Evolutionary conservation across 2,113 vertebrate genomes (phyloP).

Genomic region (Falco punctatus): DNA sequence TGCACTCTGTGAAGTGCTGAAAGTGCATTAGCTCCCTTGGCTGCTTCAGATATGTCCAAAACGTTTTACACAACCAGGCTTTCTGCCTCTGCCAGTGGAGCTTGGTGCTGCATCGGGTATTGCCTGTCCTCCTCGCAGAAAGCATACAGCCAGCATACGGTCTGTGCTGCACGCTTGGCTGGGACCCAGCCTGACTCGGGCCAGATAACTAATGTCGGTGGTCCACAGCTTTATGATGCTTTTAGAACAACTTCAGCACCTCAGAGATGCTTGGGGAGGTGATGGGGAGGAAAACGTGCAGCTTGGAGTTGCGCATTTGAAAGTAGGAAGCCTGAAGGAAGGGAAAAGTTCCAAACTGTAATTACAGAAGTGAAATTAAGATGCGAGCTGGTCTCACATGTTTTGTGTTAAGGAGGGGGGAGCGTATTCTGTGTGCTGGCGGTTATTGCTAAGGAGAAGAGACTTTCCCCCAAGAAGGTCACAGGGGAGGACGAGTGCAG

Average conservation of each 20-base stretch:
- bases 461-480: neutral
- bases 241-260: neutral
- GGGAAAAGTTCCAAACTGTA: neutral
- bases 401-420: neutral
- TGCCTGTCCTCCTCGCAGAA: neutral
- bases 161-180: neutral
- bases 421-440: neutral
- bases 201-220: accelerated
- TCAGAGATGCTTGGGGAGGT: neutral
- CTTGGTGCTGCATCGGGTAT: neutral
- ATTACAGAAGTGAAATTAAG: neutral
- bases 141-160: neutral
- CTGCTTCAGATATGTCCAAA: neutral
- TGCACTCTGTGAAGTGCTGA: conserved; percentile 35
- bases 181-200: neutral
- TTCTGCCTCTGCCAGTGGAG: neutral
- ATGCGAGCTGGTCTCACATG: accelerated
- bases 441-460: neutral
- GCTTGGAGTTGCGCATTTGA: neutral
- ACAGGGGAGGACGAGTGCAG: neutral
- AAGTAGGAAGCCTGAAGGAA: neutral
- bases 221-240: neutral
- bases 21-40: conserved; percentile 14
- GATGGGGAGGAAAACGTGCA: neutral
- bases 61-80: neutral